Evolutionary conservation across 2,888 invertebrate species (phyloP).

Genomic region (Tinea trinotella): DNA sequence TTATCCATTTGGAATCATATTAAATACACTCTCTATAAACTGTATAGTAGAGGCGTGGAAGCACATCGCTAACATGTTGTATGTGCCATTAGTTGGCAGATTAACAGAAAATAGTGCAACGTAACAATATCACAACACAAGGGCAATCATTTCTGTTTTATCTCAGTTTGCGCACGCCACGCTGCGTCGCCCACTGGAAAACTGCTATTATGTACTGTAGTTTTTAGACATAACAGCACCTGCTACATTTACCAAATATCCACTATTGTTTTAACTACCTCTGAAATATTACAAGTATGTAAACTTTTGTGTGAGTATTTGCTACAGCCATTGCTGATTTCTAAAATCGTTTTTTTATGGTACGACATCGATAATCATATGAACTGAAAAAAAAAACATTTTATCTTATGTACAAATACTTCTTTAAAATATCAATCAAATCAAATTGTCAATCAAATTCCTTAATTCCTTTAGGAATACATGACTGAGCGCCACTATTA

Average conservation of each 20-base stretch:
- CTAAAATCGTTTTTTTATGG: too few species aligned
- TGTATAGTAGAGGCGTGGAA: conserved; percentile 33
- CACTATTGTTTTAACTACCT: neutral
- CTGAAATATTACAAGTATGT: too few species aligned
- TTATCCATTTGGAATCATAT: too few species aligned
- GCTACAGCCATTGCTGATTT: too few species aligned
- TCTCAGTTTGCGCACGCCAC: conserved; percentile 65
- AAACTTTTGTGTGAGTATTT: too few species aligned
- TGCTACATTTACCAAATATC: neutral
- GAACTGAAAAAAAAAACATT: too few species aligned
- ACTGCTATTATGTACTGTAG: conserved; percentile 61
- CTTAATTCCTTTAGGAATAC: too few species aligned
- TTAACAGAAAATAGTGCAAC: conserved; percentile 65
- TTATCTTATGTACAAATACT: too few species aligned
- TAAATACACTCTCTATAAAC: conserved; percentile 7
- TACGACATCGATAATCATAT: too few species aligned
- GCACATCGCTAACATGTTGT: neutral
- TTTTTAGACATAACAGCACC: conserved; percentile 4
- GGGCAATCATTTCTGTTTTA: conserved; percentile 69
- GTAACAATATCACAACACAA: conserved; percentile 34
- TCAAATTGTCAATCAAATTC: too few species aligned
- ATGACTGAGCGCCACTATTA: too few species aligned
- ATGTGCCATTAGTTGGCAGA: conserved; percentile 34
- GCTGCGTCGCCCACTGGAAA: conserved; percentile 36
- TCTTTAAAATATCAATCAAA: too few species aligned